These are phyloP conservation scores for Eidolon helvum DNA, from an alignment of 2,113 vertebrate genomes.

Conservation along the genomic window DNA sequence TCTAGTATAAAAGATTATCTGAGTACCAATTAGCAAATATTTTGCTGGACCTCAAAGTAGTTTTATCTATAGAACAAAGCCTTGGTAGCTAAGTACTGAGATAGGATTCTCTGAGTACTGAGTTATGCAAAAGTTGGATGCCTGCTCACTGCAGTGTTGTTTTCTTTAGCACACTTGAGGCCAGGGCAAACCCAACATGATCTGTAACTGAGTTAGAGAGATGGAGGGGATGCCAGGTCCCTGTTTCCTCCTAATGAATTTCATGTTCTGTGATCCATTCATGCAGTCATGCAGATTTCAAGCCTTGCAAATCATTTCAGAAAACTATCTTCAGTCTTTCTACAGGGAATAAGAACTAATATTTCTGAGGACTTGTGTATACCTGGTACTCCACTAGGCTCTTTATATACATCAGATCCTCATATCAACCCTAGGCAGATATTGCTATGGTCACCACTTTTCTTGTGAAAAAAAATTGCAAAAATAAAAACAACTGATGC, in stretches of 20 bases:
- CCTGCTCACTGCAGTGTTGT: too few relatives aligned
- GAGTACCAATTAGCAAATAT: neutral
- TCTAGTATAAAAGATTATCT: neutral
- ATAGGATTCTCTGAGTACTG: neutral
- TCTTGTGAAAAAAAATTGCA: neutral
- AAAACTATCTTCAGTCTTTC: neutral
- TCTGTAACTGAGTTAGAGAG: neutral
- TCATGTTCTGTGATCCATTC: neutral
- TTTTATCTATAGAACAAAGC: neutral
- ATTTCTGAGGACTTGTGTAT: neutral
- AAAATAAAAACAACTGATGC: neutral
- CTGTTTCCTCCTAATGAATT: neutral
- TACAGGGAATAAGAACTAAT: neutral
- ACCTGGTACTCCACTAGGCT: neutral
- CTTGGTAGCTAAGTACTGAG: neutral
- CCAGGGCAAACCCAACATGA: neutral
- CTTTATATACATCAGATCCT: neutral
- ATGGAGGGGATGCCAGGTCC: neutral
- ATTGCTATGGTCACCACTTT: neutral
- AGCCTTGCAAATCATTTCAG: neutral
- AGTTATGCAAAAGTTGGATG: neutral
- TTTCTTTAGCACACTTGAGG: neutral
- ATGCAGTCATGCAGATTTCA: neutral
- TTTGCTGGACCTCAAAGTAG: neutral
- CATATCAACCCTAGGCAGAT: neutral